Conservation (phyloP, 2,888 invertebrate genomes). For the Melieria omissa region DNA sequence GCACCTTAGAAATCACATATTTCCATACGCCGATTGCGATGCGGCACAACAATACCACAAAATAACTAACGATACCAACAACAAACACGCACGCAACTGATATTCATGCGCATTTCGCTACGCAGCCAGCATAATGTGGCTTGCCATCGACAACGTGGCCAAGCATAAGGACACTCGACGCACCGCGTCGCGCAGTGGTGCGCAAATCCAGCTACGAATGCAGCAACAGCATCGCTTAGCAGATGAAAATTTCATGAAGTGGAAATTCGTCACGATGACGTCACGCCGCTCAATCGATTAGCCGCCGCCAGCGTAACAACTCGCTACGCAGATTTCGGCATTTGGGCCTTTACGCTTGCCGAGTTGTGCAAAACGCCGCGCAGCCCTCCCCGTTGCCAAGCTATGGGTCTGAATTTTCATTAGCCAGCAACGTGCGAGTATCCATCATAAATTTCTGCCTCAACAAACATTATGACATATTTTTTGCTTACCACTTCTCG, state of each 20-base stretch:
- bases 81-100: not conserved
- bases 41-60: too few relatives aligned
- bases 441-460: slow-evolving; percentile 29
- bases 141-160: not conserved
- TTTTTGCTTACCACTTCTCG: not conserved
- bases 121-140: not conserved
- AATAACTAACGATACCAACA: too few relatives aligned
- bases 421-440: slow-evolving; percentile 16
- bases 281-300: slow-evolving; percentile 65
- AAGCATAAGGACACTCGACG: not conserved
- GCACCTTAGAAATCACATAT: too few relatives aligned
- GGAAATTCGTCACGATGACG: slow-evolving; percentile 65
- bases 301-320: slow-evolving; percentile 19
- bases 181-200: too few relatives aligned
- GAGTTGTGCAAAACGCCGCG: too few relatives aligned
- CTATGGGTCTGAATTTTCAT: too few relatives aligned
- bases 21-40: too few relatives aligned
- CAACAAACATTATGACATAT: slow-evolving; percentile 31
- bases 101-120: not conserved
- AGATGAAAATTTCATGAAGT: too few relatives aligned
- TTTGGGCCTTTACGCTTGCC: too few relatives aligned
- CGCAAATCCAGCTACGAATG: too few relatives aligned
- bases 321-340: not conserved
- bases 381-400: too few relatives aligned
- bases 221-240: too few relatives aligned